Evolutionary conservation across 2,113 vertebrate species (phyloP).

Genomic region (Trogon surrucura): DNA sequence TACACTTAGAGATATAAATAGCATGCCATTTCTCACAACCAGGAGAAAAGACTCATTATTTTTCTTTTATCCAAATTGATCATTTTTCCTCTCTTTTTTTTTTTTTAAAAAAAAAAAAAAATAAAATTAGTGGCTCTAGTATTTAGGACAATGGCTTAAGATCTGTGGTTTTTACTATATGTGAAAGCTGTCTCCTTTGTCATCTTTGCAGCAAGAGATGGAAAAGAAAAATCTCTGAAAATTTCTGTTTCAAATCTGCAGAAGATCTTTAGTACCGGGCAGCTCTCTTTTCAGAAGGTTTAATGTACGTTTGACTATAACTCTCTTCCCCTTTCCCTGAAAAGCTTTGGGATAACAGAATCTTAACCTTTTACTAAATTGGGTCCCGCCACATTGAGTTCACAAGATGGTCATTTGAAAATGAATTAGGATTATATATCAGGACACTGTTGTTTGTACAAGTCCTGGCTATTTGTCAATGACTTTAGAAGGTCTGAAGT

Average conservation of each 20-base stretch:
- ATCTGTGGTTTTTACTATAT: background rate
- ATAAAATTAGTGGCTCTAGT: background rate
- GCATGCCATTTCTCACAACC: background rate
- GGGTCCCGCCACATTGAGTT: background rate
- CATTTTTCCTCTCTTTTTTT: background rate
- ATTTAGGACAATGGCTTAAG: background rate
- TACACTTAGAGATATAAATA: constrained; percentile 2
- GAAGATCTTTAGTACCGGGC: background rate
- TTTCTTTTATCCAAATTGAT: background rate
- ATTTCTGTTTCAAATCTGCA: background rate
- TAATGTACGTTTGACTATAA: background rate
- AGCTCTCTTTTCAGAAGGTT: background rate
- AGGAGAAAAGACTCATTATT: background rate
- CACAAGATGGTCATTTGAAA: background rate
- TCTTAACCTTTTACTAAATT: background rate
- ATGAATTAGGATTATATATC: background rate
- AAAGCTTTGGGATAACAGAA: background rate
- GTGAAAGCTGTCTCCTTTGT: background rate
- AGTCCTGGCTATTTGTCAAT: background rate
- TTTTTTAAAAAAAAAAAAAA: background rate
- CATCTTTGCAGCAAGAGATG: background rate
- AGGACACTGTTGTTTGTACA: background rate
- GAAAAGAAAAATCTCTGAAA: background rate
- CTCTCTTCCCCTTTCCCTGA: background rate
- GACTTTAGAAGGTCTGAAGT: background rate